Evolutionary conservation across 53 echinoderm and acorn worm species (phyloP), one percentile per base, ranked within the genome.

Genomic region (Zoroaster sp.): DNA sequence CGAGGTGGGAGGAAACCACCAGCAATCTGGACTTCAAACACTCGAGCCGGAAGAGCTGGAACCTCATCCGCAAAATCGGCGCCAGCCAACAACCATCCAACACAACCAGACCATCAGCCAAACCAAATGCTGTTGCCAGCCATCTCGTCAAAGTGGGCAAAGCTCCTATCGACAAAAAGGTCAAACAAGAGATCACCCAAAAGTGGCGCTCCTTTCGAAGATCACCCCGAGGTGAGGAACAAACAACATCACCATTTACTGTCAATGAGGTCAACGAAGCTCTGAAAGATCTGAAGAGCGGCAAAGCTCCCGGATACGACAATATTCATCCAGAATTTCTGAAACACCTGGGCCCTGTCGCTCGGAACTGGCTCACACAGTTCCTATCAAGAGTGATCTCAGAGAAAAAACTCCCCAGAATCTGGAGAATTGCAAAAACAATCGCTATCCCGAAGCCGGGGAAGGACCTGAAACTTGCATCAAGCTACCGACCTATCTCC

Each of bases 261-360:
- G 21, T 74, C 55, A 54, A 39, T 73, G 87, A 87, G 73, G 74
- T 87, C 11, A 39, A 41, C 12, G 3, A 10, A 23, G 87, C 87
- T 39, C n/a, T 87, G 36, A 17, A 55, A 34, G 53, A 87, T 3
- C 87, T 87, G 20, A 74, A 87, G 43, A 40, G 87, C 17, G 74
- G 63, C 17, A 74, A 87, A 73, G 87, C 87, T 41, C 87, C 73
- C 7, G 87, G 87, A 52, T 73, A 73, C 47, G 87, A 87, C 59
- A 87, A 73, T 55, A 49, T 87, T 21, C 74, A 73, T 37, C 73
- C 87, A 1, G 87, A 87, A 54, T 87, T 73, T 38, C 63, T 87
- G 18, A 35, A 73, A 35, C 87, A 87, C 59, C 73, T 73, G 34
- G 74, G 73, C 5, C 54, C 87, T 52, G 37, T 9, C 51, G 49